Evolutionary conservation across 2,888 invertebrate genomes (phyloP).

Genomic region (Hirtodrosophila histrioides): DNA sequence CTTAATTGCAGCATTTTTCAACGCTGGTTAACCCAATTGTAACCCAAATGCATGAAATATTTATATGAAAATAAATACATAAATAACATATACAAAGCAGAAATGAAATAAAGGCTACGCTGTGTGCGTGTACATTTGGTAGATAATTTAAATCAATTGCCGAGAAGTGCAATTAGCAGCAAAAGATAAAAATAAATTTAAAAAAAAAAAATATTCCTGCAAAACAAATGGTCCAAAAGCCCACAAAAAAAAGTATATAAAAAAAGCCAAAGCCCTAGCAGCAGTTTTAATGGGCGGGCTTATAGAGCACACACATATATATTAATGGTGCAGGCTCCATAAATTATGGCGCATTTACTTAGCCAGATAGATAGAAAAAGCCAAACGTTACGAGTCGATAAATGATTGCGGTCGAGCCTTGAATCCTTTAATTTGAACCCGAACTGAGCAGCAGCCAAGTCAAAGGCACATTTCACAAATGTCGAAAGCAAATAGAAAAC

Average conservation of each 20-base stretch:
- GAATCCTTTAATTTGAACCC: slow-evolving; percentile 77
- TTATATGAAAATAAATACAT: slow-evolving; percentile 59
- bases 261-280: slow-evolving; percentile 15
- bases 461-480: slow-evolving; percentile 79
- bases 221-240: slow-evolving; percentile 68
- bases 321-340: slow-evolving; percentile 68
- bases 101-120: slow-evolving; percentile 11
- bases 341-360: slow-evolving; percentile 79
- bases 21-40: slow-evolving; percentile 73
- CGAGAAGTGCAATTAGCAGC: slow-evolving; percentile 77
- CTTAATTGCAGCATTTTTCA: slow-evolving; percentile 76
- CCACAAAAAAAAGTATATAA: slow-evolving; percentile 23
- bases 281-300: slow-evolving; percentile 40
- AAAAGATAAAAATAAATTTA: slow-evolving; percentile 73
- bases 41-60: slow-evolving; percentile 75
- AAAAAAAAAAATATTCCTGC: slow-evolving; percentile 29
- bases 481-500: slow-evolving; percentile 70
- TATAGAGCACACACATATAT: slow-evolving; percentile 41
- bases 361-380: slow-evolving; percentile 62
- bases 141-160: slow-evolving; percentile 80
- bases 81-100: slow-evolving; percentile 39
- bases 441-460: slow-evolving; percentile 54
- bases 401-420: slow-evolving; percentile 77
- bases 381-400: slow-evolving; percentile 64
- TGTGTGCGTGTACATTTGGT: slow-evolving; percentile 44